Percentiles rank a stretch among this genome's conserved stretches.
Conservation (phyloP, 2,113 vertebrate genomes). For the pig (Sus scrofa) region T2T-Sscrofa CM000812.6:59080501-59081000, state of each 20-base stretch:
- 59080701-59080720: background rate
- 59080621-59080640: background rate
- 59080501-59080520: background rate
- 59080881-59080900: background rate
- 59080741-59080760: background rate
- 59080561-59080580: background rate
- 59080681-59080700: background rate
- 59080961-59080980: background rate
- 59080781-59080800: background rate
- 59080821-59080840: background rate
- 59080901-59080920: background rate
- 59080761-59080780: background rate
- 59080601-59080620: background rate
- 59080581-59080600: background rate
- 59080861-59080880: background rate
- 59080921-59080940: background rate
- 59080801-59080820: background rate
- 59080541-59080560: background rate
- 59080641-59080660: background rate
- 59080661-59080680: background rate
- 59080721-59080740: background rate
- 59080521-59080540: background rate
- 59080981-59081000: background rate
- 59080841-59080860: background rate
- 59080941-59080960: background rate